Base-by-base conservation (phyloP, 2,888 invertebrate species). In the Bhutanitis thaidina region DNA sequence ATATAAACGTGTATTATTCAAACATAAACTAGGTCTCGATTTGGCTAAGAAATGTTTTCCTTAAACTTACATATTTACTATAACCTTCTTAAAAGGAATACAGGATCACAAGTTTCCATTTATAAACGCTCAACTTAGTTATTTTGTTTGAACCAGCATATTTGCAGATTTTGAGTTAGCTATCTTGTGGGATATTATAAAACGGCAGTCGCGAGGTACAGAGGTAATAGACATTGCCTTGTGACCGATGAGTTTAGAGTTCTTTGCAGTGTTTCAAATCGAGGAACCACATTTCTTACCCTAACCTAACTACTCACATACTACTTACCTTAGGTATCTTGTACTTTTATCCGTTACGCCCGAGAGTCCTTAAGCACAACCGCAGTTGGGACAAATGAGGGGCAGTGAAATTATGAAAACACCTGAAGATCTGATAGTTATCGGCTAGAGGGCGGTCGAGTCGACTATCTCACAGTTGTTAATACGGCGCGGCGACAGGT, bases 391-490 rank as follows among this genome's bases (percentile, higher is more conserved):
- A n/a, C n/a, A n/a, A n/a, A n/a, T n/a, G n/a, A n/a, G n/a, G n/a
- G n/a, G n/a, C n/a, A n/a, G n/a, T n/a, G n/a, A n/a, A n/a, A n/a
- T n/a, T n/a, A n/a, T n/a, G n/a, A n/a, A n/a, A n/a, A n/a, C n/a
- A n/a, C 71, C 74, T 77, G 79, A 71, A 77, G 71, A 74, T 70
- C 60, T 57, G 77, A 81, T 83, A 78, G 75, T 72, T 78, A 81
- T 82, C 77, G 13, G 61, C 61, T 65, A 65, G 65, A 62, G 67
- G 58, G 63, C 63, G 67, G 69, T 71, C 74, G 71, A 70, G 75
- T 69, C 65, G 71, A 75, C 75, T 80, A 86, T 85, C 85, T 80
- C 87, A 87, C 84, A 88, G 85, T 81, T 81, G 87, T 86, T 82
- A 83, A 79, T 80, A 73, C 70, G 68, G 70, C 62, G 65, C 71